Evolutionary conservation across 1,140 invertebrate genomes (phyloP).

Genomic region (Phocides pigmalion): DNA sequence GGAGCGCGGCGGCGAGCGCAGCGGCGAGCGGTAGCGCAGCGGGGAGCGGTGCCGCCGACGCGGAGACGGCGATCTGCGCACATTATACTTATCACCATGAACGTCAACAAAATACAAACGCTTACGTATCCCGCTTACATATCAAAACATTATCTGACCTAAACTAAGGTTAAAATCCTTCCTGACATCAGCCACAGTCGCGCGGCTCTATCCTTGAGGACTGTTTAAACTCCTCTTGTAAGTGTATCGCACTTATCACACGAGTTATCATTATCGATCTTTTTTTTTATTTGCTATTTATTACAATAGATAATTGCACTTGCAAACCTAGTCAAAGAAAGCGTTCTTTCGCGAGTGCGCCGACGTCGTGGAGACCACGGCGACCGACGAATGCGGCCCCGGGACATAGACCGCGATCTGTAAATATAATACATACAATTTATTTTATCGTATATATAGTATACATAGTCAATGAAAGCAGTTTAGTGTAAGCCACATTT

Average conservation of each 20-base stretch:
- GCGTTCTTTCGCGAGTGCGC: constrained; percentile 63
- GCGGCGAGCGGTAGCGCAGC: constrained; percentile 58
- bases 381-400: constrained; percentile 69
- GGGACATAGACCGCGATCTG: constrained; percentile 73
- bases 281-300: background rate
- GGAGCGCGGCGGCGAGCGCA: constrained; percentile 45
- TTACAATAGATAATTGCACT: background rate
- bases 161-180: no score
- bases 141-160: no score
- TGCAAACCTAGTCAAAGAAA: constrained; percentile 69
- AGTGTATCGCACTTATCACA: no score
- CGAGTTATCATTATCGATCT: no score
- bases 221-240: no score
- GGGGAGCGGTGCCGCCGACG: constrained; percentile 66
- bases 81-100: no score
- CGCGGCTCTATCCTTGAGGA: no score
- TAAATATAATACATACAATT: constrained; percentile 6
- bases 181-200: no score
- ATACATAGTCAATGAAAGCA: no score
- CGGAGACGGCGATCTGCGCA: constrained; percentile 67
- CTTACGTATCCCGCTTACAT: no score
- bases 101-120: no score
- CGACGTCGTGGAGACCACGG: constrained; percentile 75
- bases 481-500: no score
- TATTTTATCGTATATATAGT: background rate